phyloP scores from a whole-genome alignment of 2,113 vertebrate species.

The Corythaixoides concolor region DNA sequence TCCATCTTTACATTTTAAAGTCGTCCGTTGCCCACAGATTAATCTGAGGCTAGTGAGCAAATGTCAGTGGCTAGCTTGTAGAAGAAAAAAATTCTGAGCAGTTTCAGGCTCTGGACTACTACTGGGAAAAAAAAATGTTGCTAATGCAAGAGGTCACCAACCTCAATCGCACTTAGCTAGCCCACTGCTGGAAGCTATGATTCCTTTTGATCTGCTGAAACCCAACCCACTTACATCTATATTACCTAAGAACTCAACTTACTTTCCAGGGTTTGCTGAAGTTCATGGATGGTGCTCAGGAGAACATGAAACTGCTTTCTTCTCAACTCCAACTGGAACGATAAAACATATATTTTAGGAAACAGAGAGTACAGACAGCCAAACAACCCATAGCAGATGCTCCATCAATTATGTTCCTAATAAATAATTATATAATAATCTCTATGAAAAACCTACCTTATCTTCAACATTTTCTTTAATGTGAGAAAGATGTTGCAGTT shows the following conservation, averaged over 20 bases:
- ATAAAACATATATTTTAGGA: neutral
- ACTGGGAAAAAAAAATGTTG: neutral
- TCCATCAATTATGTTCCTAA: neutral
- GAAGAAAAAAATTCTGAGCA: neutral
- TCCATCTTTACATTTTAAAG: neutral
- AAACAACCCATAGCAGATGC: neutral
- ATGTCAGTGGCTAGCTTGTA: neutral
- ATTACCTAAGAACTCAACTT: constrained; percentile 67
- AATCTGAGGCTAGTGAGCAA: neutral
- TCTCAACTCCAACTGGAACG: constrained; percentile 88
- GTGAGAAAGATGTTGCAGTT: constrained; percentile 92
- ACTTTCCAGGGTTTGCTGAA: constrained; percentile 98
- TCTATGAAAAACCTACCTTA: constrained; percentile 80
- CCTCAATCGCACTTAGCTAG: neutral
- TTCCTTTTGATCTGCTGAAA: neutral
- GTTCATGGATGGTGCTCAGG: constrained; percentile 95
- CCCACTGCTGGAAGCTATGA: neutral
- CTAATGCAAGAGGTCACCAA: neutral
- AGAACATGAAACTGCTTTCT: constrained; percentile 98
- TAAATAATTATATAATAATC: neutral
- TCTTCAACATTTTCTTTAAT: constrained; percentile 97
- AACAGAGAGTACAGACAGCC: neutral
- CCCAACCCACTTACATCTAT: neutral
- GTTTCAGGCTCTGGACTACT: neutral
- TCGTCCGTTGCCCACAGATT: neutral